phyloP scores from a whole-genome alignment of 2,888 invertebrate species.

The Minunthozetes semirufus region DNA sequence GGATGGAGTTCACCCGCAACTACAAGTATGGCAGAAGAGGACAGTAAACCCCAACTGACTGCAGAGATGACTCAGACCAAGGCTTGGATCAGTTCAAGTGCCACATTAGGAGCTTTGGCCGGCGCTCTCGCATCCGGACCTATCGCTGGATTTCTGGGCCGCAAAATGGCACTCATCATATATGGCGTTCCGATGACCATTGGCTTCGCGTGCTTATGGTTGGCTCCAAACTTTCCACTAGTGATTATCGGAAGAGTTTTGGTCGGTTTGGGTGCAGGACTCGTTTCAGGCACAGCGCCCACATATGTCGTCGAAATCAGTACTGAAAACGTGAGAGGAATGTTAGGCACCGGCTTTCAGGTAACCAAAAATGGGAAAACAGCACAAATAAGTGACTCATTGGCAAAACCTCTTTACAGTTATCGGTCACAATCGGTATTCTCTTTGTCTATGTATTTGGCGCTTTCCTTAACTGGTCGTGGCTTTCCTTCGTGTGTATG shows the following conservation, averaged over 20 bases:
- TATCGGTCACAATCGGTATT: slow-evolving; percentile 40
- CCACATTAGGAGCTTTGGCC: slow-evolving; percentile 40
- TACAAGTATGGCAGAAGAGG: slow-evolving; percentile 34
- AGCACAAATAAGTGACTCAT: too few relatives aligned
- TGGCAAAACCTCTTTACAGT: too few relatives aligned
- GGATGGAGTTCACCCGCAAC: slow-evolving; percentile 41
- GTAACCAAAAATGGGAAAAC: too few relatives aligned
- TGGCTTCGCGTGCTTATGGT: slow-evolving; percentile 47
- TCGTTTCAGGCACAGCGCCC: slow-evolving; percentile 40
- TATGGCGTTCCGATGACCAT: slow-evolving; percentile 46
- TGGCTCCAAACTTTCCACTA: slow-evolving; percentile 37
- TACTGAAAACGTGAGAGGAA: slow-evolving; percentile 40
- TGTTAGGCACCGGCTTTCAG: slow-evolving; percentile 42
- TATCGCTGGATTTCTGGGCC: slow-evolving; percentile 44
- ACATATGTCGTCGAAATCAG: slow-evolving; percentile 42
- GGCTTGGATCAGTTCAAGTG: slow-evolving; percentile 40
- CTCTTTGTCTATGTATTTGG: slow-evolving; percentile 39
- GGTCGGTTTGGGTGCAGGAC: slow-evolving; percentile 40
- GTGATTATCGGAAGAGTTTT: slow-evolving; percentile 40
- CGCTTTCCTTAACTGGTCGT: slow-evolving; percentile 38
- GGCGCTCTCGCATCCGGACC: slow-evolving; percentile 39
- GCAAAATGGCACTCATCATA: slow-evolving; percentile 44
- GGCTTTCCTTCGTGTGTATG: slow-evolving; percentile 36
- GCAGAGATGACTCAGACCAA: slow-evolving; percentile 32
- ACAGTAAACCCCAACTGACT: slow-evolving; percentile 25